Evolutionary conservation across 1,140 invertebrate genomes (phyloP).

Genomic region (Stratiolaelaps scimitus): DNA sequence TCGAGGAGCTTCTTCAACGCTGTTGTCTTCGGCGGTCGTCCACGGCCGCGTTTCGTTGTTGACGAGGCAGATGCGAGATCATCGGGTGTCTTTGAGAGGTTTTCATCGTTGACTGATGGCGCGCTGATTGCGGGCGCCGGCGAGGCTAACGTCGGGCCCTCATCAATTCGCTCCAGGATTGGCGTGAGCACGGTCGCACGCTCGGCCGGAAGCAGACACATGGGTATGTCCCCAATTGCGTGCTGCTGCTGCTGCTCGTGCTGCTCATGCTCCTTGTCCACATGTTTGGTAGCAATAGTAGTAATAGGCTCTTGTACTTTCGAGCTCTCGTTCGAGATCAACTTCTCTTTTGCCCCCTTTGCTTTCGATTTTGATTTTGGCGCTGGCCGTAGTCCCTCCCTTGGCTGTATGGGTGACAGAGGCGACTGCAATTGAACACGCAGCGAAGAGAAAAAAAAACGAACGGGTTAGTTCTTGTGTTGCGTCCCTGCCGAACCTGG

Average conservation of each 20-base stretch:
- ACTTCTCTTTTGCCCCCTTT: neutral
- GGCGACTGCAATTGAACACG: neutral
- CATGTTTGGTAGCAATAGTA: no score
- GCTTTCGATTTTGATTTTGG: no score
- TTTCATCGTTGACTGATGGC: constrained; percentile 9
- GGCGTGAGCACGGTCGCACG: no score
- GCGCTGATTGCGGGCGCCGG: no score
- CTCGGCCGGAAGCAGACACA: no score
- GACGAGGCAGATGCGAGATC: neutral
- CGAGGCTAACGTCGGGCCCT: no score
- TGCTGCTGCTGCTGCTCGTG: no score
- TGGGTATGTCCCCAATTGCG: no score
- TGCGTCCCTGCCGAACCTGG: neutral
- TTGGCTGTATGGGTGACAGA: constrained; percentile 4
- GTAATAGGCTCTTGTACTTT: no score
- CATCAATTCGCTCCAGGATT: no score
- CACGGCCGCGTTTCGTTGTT: neutral
- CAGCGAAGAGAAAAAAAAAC: neutral
- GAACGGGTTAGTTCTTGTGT: neutral
- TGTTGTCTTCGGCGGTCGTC: constrained; percentile 8
- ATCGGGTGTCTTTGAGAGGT: constrained; percentile 9
- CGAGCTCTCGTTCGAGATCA: constrained; percentile 18
- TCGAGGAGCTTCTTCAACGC: constrained; percentile 19
- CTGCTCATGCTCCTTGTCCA: no score
- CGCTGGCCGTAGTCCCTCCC: neutral